These are phyloP conservation scores for Phyllostomus hastatus DNA, from an alignment of 2,113 vertebrate species.

Conservation along the genomic window DNA sequence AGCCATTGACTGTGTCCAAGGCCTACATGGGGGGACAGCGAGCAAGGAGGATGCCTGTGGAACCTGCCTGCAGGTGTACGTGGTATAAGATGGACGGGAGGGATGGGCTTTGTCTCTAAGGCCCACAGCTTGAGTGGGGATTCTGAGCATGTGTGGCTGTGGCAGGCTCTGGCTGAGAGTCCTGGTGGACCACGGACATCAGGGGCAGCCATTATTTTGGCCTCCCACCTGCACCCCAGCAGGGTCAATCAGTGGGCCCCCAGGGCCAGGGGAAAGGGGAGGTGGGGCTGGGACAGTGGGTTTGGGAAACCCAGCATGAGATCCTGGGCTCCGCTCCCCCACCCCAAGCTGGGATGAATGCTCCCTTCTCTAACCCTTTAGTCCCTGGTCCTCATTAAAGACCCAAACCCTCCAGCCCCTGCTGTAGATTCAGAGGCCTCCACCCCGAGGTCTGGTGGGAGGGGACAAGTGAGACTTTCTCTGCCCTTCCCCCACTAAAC, in stretches of 20 bases:
- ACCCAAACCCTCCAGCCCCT: conserved; percentile 31
- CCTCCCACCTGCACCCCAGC: background rate
- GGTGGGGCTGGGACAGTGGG: background rate
- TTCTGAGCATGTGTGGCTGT: background rate
- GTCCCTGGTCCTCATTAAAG: conserved; percentile 34
- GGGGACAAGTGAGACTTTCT: background rate
- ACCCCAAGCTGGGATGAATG: background rate
- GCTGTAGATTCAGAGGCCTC: background rate
- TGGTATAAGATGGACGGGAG: background rate
- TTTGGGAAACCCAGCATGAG: background rate
- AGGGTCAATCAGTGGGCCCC: background rate
- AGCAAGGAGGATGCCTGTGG: background rate
- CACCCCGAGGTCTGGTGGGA: background rate
- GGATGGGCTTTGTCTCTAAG: background rate
- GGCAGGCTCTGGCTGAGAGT: background rate
- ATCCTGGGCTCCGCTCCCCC: background rate
- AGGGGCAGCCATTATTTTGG: background rate
- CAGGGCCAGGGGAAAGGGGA: background rate
- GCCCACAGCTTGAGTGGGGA: background rate
- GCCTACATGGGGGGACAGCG: background rate
- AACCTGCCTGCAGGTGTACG: background rate
- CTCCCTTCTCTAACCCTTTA: background rate
- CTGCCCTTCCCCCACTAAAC: background rate
- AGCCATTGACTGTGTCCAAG: background rate
- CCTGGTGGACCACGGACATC: background rate